Evolutionary conservation across 2,797 vertebrate species (phyloP), one percentile per base, ranked within the genome.

Genomic region (Tangara arthus): DNA sequence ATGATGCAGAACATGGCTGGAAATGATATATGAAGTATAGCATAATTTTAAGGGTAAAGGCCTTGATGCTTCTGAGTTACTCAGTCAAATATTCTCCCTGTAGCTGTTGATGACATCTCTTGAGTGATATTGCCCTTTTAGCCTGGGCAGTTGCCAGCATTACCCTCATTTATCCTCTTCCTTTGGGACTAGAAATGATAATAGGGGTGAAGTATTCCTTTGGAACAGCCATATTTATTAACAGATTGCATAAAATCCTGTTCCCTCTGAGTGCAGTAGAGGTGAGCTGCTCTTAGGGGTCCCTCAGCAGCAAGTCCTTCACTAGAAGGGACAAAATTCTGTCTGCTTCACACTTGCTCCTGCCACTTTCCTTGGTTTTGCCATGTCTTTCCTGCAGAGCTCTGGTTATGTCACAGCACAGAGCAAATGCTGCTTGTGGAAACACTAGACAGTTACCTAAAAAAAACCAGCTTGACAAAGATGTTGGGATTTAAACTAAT

Each of bases 41-140:
- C 24, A 80, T 87, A 64, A 87, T 78, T 93, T 96, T 91, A 81
- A 77, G 90, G 34, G 44, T 42, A 93, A 60, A 83, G 70, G 26
- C 32, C 59, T 89, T 56, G 24, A 76, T 92, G 49, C 12, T 81
- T 83, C 63, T 24, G n/a, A 72, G 68, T 79, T 81, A 70, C 34
- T 60, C 39, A 27, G 55, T 26, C 42, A 83, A 46, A 81, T 42
- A 15, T 49, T 94, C 41, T 6, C 20, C 4, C 41, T 56, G 69
- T 23, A 66, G 52, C 46, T 82, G 49, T 57, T 0, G 0, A n/a
- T 42, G 63, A 32, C 34, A 22, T 42, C 49, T 84, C 63, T 39
- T 34, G 56, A 87, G 53, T 47, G 69, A 42, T 24, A 53, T 47
- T 95, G 80, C 35, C 52, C 53, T 90, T 89, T 79, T 69, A 89